These are phyloP conservation scores for Leptothorax acervorum DNA, from an alignment of 2,888 invertebrate genomes.

Conservation along the genomic window DNA sequence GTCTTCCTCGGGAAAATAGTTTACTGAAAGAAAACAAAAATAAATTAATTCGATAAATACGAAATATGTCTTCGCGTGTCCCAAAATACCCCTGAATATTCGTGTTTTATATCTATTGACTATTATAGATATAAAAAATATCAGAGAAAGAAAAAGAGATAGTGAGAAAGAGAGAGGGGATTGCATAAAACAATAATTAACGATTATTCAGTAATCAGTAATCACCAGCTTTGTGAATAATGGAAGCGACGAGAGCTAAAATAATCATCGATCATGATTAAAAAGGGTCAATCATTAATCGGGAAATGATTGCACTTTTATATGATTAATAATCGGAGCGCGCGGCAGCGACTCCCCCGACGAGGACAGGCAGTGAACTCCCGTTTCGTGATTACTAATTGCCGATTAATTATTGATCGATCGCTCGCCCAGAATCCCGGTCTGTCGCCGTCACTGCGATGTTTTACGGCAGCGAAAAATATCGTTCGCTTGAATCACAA, in stretches of 20 bases:
- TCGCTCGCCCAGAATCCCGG: background rate
- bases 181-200: background rate
- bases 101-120: background rate
- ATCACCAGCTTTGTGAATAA: background rate
- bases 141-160: background rate
- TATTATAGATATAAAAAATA: background rate
- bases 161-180: background rate
- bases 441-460: slow-evolving; percentile 6
- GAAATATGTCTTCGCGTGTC: background rate
- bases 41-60: background rate
- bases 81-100: background rate
- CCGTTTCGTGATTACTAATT: background rate
- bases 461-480: background rate
- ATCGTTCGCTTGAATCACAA: background rate
- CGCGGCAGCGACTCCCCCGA: background rate
- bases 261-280: slow-evolving; percentile 2
- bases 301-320: background rate
- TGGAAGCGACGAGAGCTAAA: background rate
- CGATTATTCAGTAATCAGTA: background rate
- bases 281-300: background rate
- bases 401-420: slow-evolving; percentile 1
- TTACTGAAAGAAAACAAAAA: background rate
- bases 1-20: background rate
- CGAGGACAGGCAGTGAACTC: background rate
- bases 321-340: background rate